A percentile compares a stretch with the other conserved stretches of the same genome.
Conservation (phyloP, 2,113 vertebrate species). For the Lutjanus erythropterus region DNA sequence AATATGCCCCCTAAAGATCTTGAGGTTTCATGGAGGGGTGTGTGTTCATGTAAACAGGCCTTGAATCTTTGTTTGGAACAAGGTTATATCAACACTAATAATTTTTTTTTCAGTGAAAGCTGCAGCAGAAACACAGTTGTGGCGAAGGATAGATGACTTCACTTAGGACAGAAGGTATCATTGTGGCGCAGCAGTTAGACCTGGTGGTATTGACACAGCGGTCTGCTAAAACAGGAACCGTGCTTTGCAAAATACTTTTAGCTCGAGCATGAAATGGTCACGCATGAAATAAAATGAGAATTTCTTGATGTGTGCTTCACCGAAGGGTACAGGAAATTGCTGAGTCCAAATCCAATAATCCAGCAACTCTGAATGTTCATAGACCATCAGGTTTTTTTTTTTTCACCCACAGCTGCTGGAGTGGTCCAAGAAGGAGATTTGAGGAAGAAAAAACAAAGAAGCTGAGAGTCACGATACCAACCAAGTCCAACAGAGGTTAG, state of each 20-base stretch:
- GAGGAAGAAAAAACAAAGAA: neutral
- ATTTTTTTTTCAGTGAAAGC: slow-evolving; percentile 20
- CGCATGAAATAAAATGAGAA: slow-evolving; percentile 31
- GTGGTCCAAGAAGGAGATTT: slow-evolving; percentile 19
- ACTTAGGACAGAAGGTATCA: slow-evolving; percentile 59
- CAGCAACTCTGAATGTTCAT: slow-evolving; percentile 32
- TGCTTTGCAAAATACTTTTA: slow-evolving; percentile 50
- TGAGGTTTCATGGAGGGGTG: slow-evolving; percentile 48
- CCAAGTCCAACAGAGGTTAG: neutral
- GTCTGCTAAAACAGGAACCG: slow-evolving; percentile 65
- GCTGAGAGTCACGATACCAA: slow-evolving; percentile 23
- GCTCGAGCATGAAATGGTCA: slow-evolving; percentile 39
- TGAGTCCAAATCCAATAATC: slow-evolving; percentile 50
- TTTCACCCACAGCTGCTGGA: slow-evolving; percentile 28
- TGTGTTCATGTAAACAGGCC: slow-evolving; percentile 49
- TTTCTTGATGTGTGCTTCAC: slow-evolving; percentile 43
- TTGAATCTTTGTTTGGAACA: slow-evolving; percentile 72
- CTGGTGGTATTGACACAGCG: slow-evolving; percentile 68
- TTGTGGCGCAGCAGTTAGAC: slow-evolving; percentile 65
- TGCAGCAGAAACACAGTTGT: slow-evolving; percentile 44
- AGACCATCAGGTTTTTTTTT: slow-evolving; percentile 26
- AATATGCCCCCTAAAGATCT: slow-evolving; percentile 56
- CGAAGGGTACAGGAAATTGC: slow-evolving; percentile 49
- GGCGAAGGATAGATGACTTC: slow-evolving; percentile 65
- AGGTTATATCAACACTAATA: slow-evolving; percentile 75